Evolutionary conservation across 2,113 vertebrate species (phyloP).

Genomic region (Alexandromys fortis): DNA sequence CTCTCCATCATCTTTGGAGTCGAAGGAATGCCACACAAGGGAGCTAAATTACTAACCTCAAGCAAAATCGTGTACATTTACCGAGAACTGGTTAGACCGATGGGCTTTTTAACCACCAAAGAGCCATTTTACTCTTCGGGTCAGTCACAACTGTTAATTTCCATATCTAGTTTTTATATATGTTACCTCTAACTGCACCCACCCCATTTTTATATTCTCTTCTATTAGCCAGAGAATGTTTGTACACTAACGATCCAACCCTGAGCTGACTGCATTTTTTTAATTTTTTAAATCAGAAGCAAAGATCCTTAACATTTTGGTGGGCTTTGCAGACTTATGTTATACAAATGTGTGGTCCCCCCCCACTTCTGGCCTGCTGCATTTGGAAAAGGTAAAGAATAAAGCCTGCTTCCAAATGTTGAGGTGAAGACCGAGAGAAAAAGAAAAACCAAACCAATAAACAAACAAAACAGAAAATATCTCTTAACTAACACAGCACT

Average conservation of each 20-base stretch:
- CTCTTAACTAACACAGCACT: not conserved
- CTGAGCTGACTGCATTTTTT: not conserved
- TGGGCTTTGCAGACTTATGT: not conserved
- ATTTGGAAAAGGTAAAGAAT: constrained; percentile 3
- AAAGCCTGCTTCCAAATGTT: not conserved
- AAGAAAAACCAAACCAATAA: not conserved
- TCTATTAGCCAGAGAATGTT: not conserved
- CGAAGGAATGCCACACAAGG: constrained; percentile 35
- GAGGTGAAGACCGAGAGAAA: not conserved
- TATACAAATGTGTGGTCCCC: not conserved
- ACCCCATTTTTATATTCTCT: not conserved
- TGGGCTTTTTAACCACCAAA: not conserved
- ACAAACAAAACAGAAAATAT: not conserved
- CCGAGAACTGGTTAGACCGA: not conserved
- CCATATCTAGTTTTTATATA: not conserved
- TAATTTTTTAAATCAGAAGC: not conserved
- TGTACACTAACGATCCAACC: not conserved
- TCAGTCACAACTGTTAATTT: not conserved
- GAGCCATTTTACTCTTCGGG: constrained; percentile 37
- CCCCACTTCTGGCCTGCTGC: not conserved
- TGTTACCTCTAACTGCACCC: not conserved
- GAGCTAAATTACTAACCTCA: constrained; percentile 16
- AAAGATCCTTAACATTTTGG: constrained; percentile 3
- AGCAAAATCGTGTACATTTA: constrained; percentile 55
- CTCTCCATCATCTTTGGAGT: constrained; percentile 46